Conservation (phyloP, 1,140 invertebrate genomes). For the Callitettix versicolor region DNA sequence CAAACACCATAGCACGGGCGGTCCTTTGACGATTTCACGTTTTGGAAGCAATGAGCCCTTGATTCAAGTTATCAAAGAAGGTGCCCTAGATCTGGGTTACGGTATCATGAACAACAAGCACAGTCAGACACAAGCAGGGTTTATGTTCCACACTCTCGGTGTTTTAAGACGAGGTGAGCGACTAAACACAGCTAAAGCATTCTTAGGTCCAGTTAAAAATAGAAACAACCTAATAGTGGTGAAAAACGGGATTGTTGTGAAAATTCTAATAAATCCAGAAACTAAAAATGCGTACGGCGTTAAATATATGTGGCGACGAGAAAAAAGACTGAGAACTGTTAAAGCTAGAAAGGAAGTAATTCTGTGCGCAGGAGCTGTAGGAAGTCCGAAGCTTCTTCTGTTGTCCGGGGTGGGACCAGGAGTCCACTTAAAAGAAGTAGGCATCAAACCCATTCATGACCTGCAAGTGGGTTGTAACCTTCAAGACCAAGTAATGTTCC, state of each 20-base stretch:
- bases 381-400: conserved; percentile 58
- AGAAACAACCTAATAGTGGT: conserved; percentile 53
- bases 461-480: conserved; percentile 66
- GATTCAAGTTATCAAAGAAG: conserved; percentile 22
- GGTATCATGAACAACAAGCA: conserved; percentile 40
- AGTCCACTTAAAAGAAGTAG: conserved; percentile 52
- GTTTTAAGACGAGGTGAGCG: conserved; percentile 57
- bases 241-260: conserved; percentile 52
- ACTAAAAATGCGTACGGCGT: conserved; percentile 64
- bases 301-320: conserved; percentile 35
- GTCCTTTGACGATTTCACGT: conserved; percentile 25
- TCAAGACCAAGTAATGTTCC: conserved; percentile 47
- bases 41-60: conserved; percentile 30
- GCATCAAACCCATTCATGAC: conserved; percentile 51
- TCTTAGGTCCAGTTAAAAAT: conserved; percentile 50
- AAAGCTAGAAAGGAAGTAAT: conserved; percentile 21
- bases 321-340: conserved; percentile 16
- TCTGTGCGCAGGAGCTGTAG: conserved; percentile 51
- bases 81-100: conserved; percentile 35
- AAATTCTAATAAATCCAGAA: conserved; percentile 58
- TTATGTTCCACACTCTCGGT: conserved; percentile 29
- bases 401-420: conserved; percentile 62
- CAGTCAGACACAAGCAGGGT: conserved; percentile 37
- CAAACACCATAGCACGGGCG: conserved; percentile 30
- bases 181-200: conserved; percentile 63